Base-by-base conservation (phyloP, 2,888 invertebrate species). In the Molorchus minor region DNA sequence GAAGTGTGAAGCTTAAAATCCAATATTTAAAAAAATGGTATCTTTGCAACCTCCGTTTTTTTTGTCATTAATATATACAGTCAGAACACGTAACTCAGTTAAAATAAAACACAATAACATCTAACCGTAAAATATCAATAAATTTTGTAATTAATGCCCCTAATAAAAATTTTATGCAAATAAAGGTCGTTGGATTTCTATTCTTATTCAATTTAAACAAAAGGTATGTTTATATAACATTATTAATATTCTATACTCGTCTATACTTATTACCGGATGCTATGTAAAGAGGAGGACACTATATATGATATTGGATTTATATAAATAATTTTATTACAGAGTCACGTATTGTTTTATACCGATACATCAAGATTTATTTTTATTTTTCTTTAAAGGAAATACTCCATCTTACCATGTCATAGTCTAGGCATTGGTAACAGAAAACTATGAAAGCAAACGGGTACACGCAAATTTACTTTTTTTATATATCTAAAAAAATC, bases 181-280 rank as follows among this genome's bases (percentile, higher is more conserved):
- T 46, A n/a, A 38, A 36, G 46, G 36, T 35, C 38, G 21, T 40
- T 45, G 55, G 46, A 55, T 55, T 55, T 46, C 45, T 55, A 38
- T 55, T 36, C 44, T 55, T 55, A 54, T 54, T 54, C 54, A 54
- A 13, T 54, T 54, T 44, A 51, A 60, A 63, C 58, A 65, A 63
- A 60, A 65, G 65, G 63, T 61, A 58, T 65, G 65, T 58, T 66
- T 61, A 64, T 62, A 64, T 64, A 64, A 65, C 60, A 51, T 53
- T 43, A 67, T 69, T 64, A 51, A 57, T 43, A 69, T 69, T 69
- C 69, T 36, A 40, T 29, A 25, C 46, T 52, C 65, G 69, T 67
- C 59, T 65, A 54, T 61, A 60, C 64, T 62, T 63, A 67, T 68
- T 69, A 67, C 69, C 69, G 69, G 69, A 69, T 69, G 65, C 47